Evolutionary conservation across 2,113 vertebrate species (phyloP).

Genomic region (Pleuronectes platessa): DNA sequence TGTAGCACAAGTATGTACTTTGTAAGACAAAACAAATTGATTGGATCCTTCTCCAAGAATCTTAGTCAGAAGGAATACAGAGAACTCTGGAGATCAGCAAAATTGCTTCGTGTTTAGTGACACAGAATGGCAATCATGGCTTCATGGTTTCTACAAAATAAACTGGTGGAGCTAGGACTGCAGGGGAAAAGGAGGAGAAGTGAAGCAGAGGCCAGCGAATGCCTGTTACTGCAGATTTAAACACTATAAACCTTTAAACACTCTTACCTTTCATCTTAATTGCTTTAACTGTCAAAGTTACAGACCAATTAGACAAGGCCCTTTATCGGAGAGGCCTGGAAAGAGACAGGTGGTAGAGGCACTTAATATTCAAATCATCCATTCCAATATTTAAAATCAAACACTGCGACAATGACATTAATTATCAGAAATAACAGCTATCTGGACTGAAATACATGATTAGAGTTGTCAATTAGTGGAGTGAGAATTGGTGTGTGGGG

Average conservation of each 20-base stretch:
- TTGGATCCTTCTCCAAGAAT: background rate
- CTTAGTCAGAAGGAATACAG: background rate
- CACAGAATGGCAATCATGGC: conserved; percentile 7
- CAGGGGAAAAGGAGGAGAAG: background rate
- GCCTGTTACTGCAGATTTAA: conserved; percentile 65
- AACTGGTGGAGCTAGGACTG: background rate
- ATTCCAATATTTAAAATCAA: conserved; percentile 71
- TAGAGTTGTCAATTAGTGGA: conserved; percentile 41
- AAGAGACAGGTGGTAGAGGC: conserved; percentile 31
- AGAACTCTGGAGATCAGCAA: conserved; percentile 8
- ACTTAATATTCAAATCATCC: conserved; percentile 65
- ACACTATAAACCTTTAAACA: conserved; percentile 63
- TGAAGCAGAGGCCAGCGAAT: conserved; percentile 21
- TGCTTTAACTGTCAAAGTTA: conserved; percentile 72
- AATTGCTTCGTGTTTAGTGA: conserved; percentile 19
- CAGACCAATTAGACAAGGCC: conserved; percentile 66
- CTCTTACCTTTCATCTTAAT: conserved; percentile 74
- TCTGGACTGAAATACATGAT: conserved; percentile 54
- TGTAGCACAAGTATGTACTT: background rate
- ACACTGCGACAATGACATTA: conserved; percentile 66
- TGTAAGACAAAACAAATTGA: background rate
- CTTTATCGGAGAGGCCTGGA: conserved; percentile 43
- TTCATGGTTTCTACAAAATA: conserved; percentile 10
- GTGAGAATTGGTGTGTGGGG: conserved; percentile 16
- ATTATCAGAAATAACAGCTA: conserved; percentile 64